A percentile compares a stretch with the other conserved stretches of the same genome.
These are phyloP conservation scores for Elaphurus davidianus DNA, from an alignment of 2,113 vertebrate genomes.

Conservation along the genomic window DNA sequence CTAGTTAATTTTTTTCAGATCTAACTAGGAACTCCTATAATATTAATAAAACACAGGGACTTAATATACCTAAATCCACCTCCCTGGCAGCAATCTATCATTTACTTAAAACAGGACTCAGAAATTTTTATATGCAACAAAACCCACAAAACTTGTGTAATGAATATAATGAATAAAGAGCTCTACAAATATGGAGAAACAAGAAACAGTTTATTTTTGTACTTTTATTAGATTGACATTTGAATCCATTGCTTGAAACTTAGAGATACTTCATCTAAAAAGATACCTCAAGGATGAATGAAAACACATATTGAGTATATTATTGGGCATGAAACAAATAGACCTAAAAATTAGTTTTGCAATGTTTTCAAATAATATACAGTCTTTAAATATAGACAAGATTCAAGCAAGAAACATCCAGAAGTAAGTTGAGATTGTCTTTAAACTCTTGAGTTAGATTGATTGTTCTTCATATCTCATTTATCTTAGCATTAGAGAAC, in stretches of 20 bases:
- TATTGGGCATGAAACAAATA: neutral
- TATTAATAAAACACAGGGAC: conserved; percentile 29
- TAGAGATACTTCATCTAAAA: neutral
- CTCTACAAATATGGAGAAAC: neutral
- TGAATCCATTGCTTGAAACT: neutral
- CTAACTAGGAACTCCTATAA: neutral
- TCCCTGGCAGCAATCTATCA: neutral
- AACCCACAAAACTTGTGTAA: neutral
- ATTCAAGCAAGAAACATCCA: neutral
- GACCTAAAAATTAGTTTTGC: neutral
- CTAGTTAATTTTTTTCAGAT: conserved; percentile 1
- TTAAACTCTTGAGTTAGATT: neutral
- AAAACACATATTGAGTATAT: neutral
- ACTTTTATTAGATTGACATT: neutral
- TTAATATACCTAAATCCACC: neutral
- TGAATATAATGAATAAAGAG: neutral
- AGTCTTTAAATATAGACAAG: neutral
- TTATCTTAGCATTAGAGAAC: neutral
- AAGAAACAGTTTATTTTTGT: neutral
- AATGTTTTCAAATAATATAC: neutral
- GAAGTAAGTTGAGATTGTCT: neutral
- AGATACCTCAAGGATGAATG: neutral
- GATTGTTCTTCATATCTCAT: neutral
- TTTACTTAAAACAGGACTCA: neutral
- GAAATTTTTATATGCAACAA: neutral